Evolutionary conservation across 2,888 invertebrate genomes (phyloP).

Genomic region (Pantelozetes paolii): DNA sequence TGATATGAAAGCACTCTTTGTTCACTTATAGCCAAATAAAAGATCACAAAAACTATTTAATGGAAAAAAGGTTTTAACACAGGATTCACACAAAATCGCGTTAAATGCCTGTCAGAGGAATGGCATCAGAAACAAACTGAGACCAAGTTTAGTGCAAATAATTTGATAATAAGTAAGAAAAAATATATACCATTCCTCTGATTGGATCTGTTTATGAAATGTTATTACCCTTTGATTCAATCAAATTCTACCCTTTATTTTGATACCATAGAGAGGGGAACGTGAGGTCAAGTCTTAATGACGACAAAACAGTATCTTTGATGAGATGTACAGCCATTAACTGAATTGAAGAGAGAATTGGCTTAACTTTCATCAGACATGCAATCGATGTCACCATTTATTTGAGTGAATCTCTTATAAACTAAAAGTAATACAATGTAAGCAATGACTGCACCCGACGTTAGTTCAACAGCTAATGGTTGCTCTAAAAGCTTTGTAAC

Average conservation of each 20-base stretch:
- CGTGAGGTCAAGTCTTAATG: slow-evolving; percentile 2
- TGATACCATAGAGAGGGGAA: neutral
- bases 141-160: neutral
- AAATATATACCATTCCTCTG: neutral
- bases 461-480: no score
- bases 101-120: neutral
- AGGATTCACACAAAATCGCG: neutral
- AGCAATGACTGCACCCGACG: no score
- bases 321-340: slow-evolving; percentile 2
- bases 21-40: neutral
- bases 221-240: slow-evolving; percentile 7
- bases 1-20: neutral
- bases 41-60: neutral
- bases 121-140: neutral
- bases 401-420: no score
- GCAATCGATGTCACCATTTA: slow-evolving; percentile 12
- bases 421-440: neutral
- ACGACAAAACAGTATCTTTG: neutral
- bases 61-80: neutral
- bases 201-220: neutral
- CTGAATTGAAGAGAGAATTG: neutral
- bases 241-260: no score
- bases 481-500: no score
- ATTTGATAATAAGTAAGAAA: neutral
- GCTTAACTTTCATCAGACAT: neutral